A percentile compares a stretch with the other conserved stretches of the same genome.
These are phyloP conservation scores for Chaenodraco wilsoni DNA, from an alignment of 2,797 vertebrate species.

Conservation along the genomic window DNA sequence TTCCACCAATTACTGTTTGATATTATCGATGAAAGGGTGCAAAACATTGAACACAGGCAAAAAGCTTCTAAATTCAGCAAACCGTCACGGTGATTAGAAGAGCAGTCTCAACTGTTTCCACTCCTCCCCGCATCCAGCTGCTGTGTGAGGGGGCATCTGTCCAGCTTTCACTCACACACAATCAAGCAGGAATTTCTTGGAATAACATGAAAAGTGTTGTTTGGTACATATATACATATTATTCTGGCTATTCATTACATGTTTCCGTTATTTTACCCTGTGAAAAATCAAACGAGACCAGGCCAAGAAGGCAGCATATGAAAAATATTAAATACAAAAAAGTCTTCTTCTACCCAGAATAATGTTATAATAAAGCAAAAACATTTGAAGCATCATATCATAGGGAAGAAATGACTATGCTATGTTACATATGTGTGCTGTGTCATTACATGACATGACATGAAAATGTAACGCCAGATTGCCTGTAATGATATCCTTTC, in stretches of 20 bases:
- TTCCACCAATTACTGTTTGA: conserved; percentile 12
- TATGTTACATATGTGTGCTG: too few relatives aligned
- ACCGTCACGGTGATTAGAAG: conserved; percentile 23
- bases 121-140: conserved; percentile 7
- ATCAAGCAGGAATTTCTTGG: conserved; percentile 4
- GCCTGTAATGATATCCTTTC: too few relatives aligned
- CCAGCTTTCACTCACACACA: conserved; percentile 20
- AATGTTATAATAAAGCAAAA: too few relatives aligned
- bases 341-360: neutral
- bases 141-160: neutral
- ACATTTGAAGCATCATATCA: too few relatives aligned
- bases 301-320: neutral
- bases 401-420: too few relatives aligned
- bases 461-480: too few relatives aligned
- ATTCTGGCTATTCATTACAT: neutral
- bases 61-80: neutral
- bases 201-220: conserved; percentile 13
- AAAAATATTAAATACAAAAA: neutral
- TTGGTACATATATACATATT: neutral
- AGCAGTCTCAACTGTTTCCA: conserved; percentile 31
- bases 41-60: neutral
- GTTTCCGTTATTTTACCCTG: neutral
- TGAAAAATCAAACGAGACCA: too few relatives aligned
- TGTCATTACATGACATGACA: too few relatives aligned
- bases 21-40: conserved; percentile 5